phyloP scores from a whole-genome alignment of 1,140 invertebrate species.

The Eulimnadia texana region DNA sequence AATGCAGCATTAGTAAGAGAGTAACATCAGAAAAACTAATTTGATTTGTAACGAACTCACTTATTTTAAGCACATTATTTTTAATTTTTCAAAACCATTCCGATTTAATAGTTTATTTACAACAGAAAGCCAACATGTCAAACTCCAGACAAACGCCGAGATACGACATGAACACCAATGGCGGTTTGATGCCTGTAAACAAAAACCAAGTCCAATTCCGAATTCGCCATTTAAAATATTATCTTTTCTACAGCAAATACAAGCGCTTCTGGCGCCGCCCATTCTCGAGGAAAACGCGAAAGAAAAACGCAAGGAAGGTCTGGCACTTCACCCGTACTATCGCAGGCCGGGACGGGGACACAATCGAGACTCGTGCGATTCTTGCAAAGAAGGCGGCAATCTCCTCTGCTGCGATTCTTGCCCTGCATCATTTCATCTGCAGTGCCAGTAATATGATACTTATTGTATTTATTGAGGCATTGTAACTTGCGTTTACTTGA shows the following conservation, averaged over 20 bases:
- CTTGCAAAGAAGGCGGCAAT: constrained; percentile 81
- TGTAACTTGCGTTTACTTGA: too few relatives aligned
- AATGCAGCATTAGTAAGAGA: too few relatives aligned
- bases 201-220: constrained; percentile 15
- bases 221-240: constrained; percentile 16
- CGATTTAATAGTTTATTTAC: neutral
- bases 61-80: too few relatives aligned
- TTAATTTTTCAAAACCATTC: too few relatives aligned
- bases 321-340: constrained; percentile 62
- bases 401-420: constrained; percentile 91
- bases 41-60: too few relatives aligned
- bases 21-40: too few relatives aligned
- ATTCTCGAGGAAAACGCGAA: constrained; percentile 47
- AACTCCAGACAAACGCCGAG: neutral
- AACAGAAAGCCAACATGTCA: neutral
- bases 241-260: constrained; percentile 52
- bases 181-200: constrained; percentile 51
- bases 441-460: constrained; percentile 58
- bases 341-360: constrained; percentile 73
- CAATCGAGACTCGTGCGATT: constrained; percentile 85
- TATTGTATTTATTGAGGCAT: too few relatives aligned
- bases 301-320: constrained; percentile 39
- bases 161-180: constrained; percentile 45
- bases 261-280: constrained; percentile 70
- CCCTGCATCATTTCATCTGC: constrained; percentile 83